Conservation (phyloP, 2,888 invertebrate species). For the Nemotelus nigrinus region DNA sequence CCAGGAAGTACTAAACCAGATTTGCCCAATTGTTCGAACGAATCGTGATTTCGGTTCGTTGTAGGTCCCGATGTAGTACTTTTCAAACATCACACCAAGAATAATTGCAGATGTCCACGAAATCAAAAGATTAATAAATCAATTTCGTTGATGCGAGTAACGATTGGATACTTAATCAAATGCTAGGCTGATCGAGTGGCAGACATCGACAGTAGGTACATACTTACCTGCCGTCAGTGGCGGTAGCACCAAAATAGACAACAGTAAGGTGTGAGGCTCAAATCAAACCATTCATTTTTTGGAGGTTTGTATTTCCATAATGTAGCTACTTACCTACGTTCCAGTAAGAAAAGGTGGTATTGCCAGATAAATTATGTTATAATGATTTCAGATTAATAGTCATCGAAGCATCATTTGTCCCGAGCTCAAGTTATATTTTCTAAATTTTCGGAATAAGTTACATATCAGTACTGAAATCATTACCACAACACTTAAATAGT, state of each 20-base stretch:
- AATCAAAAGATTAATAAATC: constrained; percentile 62
- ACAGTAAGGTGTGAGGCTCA: constrained; percentile 25
- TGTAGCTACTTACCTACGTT: neutral
- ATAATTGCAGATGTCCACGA: constrained; percentile 63
- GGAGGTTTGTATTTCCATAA: constrained; percentile 30
- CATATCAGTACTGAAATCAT: too few species aligned
- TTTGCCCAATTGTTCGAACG: neutral
- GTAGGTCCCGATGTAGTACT: constrained; percentile 51
- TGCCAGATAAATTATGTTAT: too few species aligned
- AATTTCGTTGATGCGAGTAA: constrained; percentile 54
- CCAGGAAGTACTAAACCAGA: constrained; percentile 2
- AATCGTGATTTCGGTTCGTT: constrained; percentile 44
- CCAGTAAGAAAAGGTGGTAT: too few species aligned
- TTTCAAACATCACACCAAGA: constrained; percentile 55
- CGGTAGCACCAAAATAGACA: constrained; percentile 12
- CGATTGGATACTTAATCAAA: constrained; percentile 48
- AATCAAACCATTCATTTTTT: constrained; percentile 20
- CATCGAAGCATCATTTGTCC: too few species aligned
- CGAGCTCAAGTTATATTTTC: too few species aligned
- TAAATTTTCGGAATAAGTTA: too few species aligned
- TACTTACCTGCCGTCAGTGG: constrained; percentile 1
- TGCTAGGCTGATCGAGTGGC: constrained; percentile 42
- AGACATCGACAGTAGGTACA: constrained; percentile 16
- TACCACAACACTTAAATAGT: too few species aligned
- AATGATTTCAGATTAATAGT: too few species aligned